Conservation (phyloP, 2,888 invertebrate genomes). For the Chrysodeixis includens region DNA sequence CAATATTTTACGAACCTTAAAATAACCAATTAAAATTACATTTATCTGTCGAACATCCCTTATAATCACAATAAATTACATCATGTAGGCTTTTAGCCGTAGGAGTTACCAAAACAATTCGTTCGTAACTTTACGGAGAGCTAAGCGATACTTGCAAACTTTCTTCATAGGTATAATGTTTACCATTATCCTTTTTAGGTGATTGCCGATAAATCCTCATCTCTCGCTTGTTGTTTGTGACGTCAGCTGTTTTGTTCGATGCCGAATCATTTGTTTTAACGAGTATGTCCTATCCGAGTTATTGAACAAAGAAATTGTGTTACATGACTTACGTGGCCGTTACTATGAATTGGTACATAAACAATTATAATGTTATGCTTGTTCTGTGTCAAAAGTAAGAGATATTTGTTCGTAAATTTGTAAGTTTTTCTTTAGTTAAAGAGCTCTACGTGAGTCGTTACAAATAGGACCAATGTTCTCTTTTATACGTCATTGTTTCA, state of each 20-base stretch:
- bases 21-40: not conserved
- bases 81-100: constrained; percentile 12
- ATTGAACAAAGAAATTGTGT: not conserved
- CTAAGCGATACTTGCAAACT: constrained; percentile 37
- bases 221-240: constrained; percentile 42
- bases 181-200: constrained; percentile 52
- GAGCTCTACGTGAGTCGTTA: not conserved
- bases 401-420: not conserved
- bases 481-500: too few species aligned
- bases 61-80: constrained; percentile 31
- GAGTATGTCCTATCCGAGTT: constrained; percentile 7
- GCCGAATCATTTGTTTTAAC: constrained; percentile 27
- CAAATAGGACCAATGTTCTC: not conserved
- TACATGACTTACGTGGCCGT: not conserved
- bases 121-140: constrained; percentile 42
- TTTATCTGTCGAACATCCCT: constrained; percentile 4
- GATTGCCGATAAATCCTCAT: constrained; percentile 60
- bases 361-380: constrained; percentile 2
- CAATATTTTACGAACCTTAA: not conserved
- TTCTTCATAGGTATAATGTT: constrained; percentile 48
- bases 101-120: constrained; percentile 28
- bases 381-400: constrained; percentile 2
- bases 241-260: constrained; percentile 55
- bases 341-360: constrained; percentile 2
- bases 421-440: not conserved